A percentile compares a stretch with the other conserved stretches of the same genome.
phyloP scores from a whole-genome alignment of 2,113 vertebrate species.

The Pterophyllum scalare region DNA sequence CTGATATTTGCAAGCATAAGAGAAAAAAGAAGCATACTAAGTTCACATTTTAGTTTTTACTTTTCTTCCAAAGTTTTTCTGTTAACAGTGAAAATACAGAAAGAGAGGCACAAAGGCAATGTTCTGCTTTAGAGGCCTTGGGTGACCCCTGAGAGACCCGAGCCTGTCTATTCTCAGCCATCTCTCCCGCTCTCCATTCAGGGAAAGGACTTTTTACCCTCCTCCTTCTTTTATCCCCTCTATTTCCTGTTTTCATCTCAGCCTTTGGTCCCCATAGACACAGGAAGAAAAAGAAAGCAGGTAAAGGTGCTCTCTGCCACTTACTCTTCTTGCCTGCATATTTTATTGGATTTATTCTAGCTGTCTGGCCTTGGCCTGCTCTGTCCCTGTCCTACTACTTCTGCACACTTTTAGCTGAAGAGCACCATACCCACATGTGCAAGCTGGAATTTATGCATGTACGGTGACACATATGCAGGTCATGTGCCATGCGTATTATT shows the following conservation, averaged over 20 bases:
- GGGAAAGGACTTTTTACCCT: constrained; percentile 42
- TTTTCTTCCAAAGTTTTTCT: not conserved
- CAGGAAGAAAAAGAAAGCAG: constrained; percentile 60
- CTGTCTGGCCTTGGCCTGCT: constrained; percentile 25
- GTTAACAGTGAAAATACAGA: not conserved
- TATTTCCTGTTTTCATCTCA: constrained; percentile 61
- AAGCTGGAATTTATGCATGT: not conserved
- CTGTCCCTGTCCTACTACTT: constrained; percentile 42
- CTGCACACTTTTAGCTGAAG: not conserved
- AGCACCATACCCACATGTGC: not conserved
- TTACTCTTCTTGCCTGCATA: constrained; percentile 54
- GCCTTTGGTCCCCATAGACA: constrained; percentile 56
- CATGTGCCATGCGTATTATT: not conserved
- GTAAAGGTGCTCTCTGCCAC: constrained; percentile 48
- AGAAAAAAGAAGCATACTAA: not conserved
- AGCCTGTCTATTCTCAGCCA: constrained; percentile 44
- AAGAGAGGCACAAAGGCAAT: constrained; percentile 1
- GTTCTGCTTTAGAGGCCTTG: constrained; percentile 15
- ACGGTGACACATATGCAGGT: not conserved
- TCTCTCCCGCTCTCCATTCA: constrained; percentile 10
- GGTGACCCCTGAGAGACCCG: not conserved
- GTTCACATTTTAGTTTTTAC: not conserved
- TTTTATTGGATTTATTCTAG: constrained; percentile 66
- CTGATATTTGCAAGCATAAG: not conserved
- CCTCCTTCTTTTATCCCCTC: constrained; percentile 32